Base-by-base conservation (phyloP, 2,888 invertebrate species). In the Melieria omissa region DNA sequence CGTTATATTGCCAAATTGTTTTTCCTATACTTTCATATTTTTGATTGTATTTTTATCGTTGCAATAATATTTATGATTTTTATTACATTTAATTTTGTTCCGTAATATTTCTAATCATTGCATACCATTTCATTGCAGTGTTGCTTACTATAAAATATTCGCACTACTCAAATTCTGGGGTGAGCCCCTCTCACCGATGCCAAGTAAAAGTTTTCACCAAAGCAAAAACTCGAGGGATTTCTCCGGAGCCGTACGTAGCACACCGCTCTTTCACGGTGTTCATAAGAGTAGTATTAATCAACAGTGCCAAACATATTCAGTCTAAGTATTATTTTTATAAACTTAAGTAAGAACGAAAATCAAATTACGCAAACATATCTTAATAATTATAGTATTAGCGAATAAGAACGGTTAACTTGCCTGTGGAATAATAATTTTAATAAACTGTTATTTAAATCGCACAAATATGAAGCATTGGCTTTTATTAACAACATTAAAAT, bases 151-250 rank as follows among this genome's bases (percentile, higher is more conserved):
- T 65, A 86, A 86, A 77, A 80, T 87, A 65, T 85, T 87, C 70
- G 80, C 86, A 29, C 70, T 81, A 67, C 77, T 87, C 3, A 87
- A 87, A 74, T 86, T 86, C 76, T 87, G 87, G 87, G 86, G 86
- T 4, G 83, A 86, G 70, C 86, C 87, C 16, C 65, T 87, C 65
- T 85, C 84, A 58, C 84, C 86, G 72, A 85, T 86, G 83, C 80
- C 84, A 63, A 87, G 87, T 75, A 86, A 83, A 83, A 87, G 85
- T 75, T 83, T 83, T 78, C 85, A 83, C 77, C 82, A 79, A 72
- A 86, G 87, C 74, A 86, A 84, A 78, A 85, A 85, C 72, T 86
- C 86, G 42, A 81, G 82, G 74, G 86, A 87, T 72, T 79, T 82
- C 65, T 84, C 86, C 5, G 85, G 81, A 71, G 83, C 80, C 45